Conservation (phyloP, 2,113 vertebrate genomes). For the Oceanodroma tethys region DNA sequence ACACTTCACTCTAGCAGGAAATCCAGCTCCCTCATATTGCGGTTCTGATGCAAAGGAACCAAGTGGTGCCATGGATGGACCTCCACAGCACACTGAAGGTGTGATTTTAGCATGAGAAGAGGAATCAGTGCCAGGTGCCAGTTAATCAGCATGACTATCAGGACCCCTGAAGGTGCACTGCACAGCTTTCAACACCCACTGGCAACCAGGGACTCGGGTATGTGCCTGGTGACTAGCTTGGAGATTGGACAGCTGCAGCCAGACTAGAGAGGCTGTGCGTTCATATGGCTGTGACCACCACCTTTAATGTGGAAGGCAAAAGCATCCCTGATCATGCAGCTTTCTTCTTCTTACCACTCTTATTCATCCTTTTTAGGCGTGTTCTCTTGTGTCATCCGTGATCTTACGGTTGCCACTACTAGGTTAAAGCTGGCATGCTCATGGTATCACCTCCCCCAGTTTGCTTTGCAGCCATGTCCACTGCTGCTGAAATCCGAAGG, state of each 20-base stretch:
- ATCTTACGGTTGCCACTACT: not conserved
- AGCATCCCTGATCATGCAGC: not conserved
- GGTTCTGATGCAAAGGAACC: not conserved
- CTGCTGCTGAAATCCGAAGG: not conserved
- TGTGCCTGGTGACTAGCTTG: rapidly evolving
- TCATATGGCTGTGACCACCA: not conserved
- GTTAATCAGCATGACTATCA: not conserved
- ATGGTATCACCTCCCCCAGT: not conserved
- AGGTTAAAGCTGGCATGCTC: not conserved
- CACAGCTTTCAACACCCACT: not conserved
- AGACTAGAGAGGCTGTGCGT: not conserved
- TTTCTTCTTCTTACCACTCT: not conserved
- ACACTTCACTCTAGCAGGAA: not conserved
- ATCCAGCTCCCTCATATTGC: rapidly evolving
- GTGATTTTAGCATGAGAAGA: not conserved
- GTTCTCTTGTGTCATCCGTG: not conserved
- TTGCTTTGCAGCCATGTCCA: not conserved
- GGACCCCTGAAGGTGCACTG: not conserved
- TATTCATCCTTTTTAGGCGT: not conserved
- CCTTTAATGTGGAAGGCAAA: not conserved
- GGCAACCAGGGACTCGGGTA: not conserved
- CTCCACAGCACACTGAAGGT: not conserved
- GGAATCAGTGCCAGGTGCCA: not conserved
- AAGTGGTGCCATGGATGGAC: not conserved
- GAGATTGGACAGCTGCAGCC: not conserved